Evolutionary conservation across 2,113 vertebrate genomes (phyloP), one percentile per base, ranked within the genome.

Genomic region (Cricetomys ansorgei): DNA sequence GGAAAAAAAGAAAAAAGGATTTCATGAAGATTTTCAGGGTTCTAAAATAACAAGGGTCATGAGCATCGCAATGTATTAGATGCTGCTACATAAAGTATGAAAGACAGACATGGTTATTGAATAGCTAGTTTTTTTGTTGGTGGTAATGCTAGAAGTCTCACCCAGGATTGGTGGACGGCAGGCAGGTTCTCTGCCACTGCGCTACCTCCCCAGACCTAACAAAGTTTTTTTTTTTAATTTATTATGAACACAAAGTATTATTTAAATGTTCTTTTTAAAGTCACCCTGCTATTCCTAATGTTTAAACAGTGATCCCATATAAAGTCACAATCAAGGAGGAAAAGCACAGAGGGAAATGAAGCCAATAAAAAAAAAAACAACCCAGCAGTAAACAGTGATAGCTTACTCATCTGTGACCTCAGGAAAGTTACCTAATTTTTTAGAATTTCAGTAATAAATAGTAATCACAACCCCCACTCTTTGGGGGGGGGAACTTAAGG

Each of bases 161-260:
- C 15, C 50, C 9, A 89, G n/a, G 31, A 43, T 17, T 75, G 19
- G 17, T 89, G 37, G 23, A 55, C 72, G 37, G 34, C 40, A 75
- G 53, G 40, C n/a, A 75, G 69, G 53, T 8, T 55, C 17, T 34
- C 29, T 73, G 55, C 27, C 69, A 88, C 87, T 88, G 40, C 57
- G n/a, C n/a, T 89, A 12, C 3, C 55, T 89, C 29, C 65, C 10
- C 9, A 88, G 87, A 70, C 50, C 15, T 72, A 67, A 70, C 64
- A 31, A 23, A 16, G 59, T 29, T 81, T 31, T 84, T 80, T 69
- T 75, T 95, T 92, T 77, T 79, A 94, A 94, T 94, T 92, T 83
- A 88, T n/a, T 89, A 50, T 80, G 92, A 96, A 95, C 29, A 94
- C 40, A 84, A 90, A 94, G 19, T 87, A 95, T 79, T 81, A 84